Conservation (phyloP, 2,113 vertebrate species). For the Anolis carolinensis region DNA sequence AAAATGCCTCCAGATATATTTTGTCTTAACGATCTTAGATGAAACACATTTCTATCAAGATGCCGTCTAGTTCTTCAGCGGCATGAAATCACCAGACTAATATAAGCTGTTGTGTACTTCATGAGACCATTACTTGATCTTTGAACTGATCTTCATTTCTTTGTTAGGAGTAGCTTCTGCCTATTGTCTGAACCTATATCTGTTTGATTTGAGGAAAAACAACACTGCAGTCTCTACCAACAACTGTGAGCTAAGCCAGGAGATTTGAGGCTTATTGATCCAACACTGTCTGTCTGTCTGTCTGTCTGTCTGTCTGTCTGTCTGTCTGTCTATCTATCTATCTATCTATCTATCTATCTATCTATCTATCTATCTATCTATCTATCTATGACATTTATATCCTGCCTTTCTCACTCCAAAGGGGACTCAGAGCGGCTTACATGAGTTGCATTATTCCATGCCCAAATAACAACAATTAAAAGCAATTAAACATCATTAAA, state of each 20-base stretch:
- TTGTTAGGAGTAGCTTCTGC: background rate
- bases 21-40: background rate
- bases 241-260: background rate
- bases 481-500: too few relatives aligned
- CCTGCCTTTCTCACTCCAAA: too few relatives aligned
- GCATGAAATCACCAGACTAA: background rate
- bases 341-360: too few relatives aligned
- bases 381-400: too few relatives aligned
- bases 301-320: too few relatives aligned
- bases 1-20: constrained; percentile 19
- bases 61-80: background rate
- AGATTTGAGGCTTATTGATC: background rate
- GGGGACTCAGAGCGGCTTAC: too few relatives aligned
- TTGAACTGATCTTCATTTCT: background rate
- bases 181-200: background rate
- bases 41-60: constrained; percentile 5
- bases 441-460: too few relatives aligned
- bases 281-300: too few relatives aligned
- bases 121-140: background rate
- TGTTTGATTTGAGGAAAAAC: background rate
- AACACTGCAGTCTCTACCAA: background rate
- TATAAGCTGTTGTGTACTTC: background rate
- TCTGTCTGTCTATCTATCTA: too few relatives aligned
- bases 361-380: too few relatives aligned
- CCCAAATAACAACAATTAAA: too few relatives aligned